phyloP scores from a whole-genome alignment of 2,797 vertebrate species.

The Phalloptychus januarius region DNA sequence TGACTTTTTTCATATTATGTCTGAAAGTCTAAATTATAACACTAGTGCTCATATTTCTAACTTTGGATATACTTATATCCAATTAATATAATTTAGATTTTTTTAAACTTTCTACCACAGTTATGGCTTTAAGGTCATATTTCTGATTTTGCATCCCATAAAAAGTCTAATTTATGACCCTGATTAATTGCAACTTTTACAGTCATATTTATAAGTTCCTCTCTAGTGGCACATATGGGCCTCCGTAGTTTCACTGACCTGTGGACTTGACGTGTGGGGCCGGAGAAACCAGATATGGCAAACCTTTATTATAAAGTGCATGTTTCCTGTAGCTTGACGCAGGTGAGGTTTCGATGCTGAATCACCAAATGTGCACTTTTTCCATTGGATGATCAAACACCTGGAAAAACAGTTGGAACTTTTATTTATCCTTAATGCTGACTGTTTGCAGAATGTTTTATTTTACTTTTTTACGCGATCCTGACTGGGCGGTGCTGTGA shows the following conservation, averaged over 20 bases:
- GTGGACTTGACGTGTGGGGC: background rate
- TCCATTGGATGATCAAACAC: conserved; percentile 36
- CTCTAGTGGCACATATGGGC: background rate
- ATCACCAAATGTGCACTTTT: conserved; percentile 76
- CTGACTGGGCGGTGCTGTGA: conserved; percentile 79
- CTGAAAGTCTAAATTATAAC: background rate
- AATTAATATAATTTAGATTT: background rate
- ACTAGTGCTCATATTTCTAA: background rate
- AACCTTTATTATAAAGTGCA: conserved; percentile 58
- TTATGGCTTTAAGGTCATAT: background rate
- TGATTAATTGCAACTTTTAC: background rate
- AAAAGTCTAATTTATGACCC: background rate
- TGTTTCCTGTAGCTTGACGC: conserved; percentile 47
- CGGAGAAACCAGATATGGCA: conserved; percentile 19
- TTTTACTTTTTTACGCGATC: conserved; percentile 50
- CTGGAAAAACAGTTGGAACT: conserved; percentile 17
- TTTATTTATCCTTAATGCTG: conserved; percentile 14
- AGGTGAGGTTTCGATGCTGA: conserved; percentile 34
- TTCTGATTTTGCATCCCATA: background rate
- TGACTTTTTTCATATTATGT: background rate
- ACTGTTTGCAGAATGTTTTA: conserved; percentile 60
- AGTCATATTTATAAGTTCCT: background rate
- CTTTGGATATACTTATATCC: background rate
- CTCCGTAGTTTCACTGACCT: background rate
- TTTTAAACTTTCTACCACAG: background rate